Conservation (phyloP, 2,113 vertebrate species). For the Camarhynchus parvulus region DNA sequence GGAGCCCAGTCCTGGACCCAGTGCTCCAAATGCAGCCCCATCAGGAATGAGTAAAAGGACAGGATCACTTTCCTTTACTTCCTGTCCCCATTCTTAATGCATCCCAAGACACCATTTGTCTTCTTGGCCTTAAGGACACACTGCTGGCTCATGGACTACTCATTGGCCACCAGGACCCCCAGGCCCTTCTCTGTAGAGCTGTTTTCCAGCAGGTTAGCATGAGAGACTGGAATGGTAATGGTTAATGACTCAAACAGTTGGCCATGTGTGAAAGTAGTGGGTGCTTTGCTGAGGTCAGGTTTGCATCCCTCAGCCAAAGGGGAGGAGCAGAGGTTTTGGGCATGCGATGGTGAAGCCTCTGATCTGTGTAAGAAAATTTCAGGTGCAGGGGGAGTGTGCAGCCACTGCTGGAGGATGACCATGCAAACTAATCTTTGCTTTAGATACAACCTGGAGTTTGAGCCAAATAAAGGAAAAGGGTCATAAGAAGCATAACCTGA, state of each 20-base stretch:
- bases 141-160: neutral
- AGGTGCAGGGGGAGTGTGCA: fast-evolving
- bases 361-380: neutral
- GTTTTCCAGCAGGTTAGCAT: neutral
- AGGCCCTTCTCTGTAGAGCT: neutral
- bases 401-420: neutral
- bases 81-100: too few relatives aligned
- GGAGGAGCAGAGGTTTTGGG: neutral
- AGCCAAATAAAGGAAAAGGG: neutral
- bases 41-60: neutral
- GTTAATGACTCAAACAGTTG: fast-evolving
- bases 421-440: neutral
- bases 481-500: neutral
- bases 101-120: neutral
- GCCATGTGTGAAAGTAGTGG: neutral
- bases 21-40: neutral
- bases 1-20: neutral
- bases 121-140: neutral
- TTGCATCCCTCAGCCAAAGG: neutral
- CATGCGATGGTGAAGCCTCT: neutral
- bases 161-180: neutral
- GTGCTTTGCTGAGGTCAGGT: neutral
- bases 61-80: neutral
- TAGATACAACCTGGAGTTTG: neutral
- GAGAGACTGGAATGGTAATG: too few relatives aligned